phyloP scores from a whole-genome alignment of 1,140 invertebrate genomes.

The Ericerus pela region DNA sequence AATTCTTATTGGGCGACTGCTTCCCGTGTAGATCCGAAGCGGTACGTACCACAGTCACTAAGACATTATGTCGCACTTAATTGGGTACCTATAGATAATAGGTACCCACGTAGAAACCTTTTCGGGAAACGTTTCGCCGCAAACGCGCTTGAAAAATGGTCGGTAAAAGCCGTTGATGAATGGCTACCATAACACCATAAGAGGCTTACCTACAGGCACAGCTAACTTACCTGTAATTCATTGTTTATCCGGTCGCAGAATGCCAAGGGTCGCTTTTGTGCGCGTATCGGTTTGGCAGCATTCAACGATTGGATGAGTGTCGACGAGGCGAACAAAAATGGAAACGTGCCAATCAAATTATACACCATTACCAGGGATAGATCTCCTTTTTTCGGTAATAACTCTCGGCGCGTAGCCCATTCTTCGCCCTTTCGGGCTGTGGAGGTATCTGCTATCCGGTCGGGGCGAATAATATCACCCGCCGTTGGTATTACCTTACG shows the following conservation, averaged over 20 bases:
- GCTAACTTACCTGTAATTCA: neutral
- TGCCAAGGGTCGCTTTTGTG: slow-evolving; percentile 23
- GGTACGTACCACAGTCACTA: slow-evolving; percentile 18
- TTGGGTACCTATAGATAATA: too few relatives aligned
- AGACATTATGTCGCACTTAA: too few relatives aligned
- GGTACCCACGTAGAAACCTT: too few relatives aligned
- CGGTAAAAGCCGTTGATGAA: too few relatives aligned
- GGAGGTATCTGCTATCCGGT: too few relatives aligned
- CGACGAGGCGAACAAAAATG: neutral
- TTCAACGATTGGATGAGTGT: slow-evolving; percentile 18
- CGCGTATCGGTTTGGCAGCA: slow-evolving; percentile 23
- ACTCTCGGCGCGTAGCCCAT: too few relatives aligned
- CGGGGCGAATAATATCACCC: too few relatives aligned
- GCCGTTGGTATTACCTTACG: too few relatives aligned
- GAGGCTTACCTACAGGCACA: neutral
- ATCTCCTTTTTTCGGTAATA: slow-evolving; percentile 59
- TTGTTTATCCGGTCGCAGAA: slow-evolving; percentile 18
- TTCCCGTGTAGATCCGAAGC: slow-evolving; percentile 41
- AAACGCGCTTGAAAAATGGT: too few relatives aligned
- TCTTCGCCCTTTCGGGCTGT: too few relatives aligned
- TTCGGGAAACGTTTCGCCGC: too few relatives aligned
- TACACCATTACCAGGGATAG: slow-evolving; percentile 51
- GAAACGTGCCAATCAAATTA: slow-evolving; percentile 33
- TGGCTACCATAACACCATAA: neutral
- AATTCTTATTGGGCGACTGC: slow-evolving; percentile 56